Base-by-base conservation (phyloP, 1,140 invertebrate species). In the Belonocnema kinseyi region DNA sequence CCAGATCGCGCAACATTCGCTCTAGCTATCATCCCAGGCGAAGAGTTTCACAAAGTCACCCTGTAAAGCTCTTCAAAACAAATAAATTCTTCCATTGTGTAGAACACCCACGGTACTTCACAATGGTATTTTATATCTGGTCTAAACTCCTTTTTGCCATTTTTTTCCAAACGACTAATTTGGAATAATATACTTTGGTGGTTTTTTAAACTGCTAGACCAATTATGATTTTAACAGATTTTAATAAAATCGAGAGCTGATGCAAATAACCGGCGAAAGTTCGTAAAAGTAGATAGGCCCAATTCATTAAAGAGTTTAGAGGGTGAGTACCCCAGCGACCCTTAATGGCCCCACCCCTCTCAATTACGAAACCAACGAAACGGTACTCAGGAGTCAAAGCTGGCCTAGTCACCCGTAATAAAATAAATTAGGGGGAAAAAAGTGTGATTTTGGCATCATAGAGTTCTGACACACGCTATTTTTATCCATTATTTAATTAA, bases 381-480 rank as follows among this genome's bases (percentile, higher is more conserved):
- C 53, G 51, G 12, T 17, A 54, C 16, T 51, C 6, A 40, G 26
- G 50, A 72, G 56, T 81, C 52, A 74, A 76, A 81, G 56, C 58
- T 70, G 77, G 77, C 71, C 56, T 53, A 58, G 19, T 74, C 50
- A 74, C 40, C n/a, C 19, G 51, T 73, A 78, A 83, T 83, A 70
- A 79, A 83, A 82, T 83, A 82, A 82, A 85, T 80, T 83, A 82
- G 72, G 21, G 21, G 70, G 74, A 72, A 81, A 84, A 84, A 80
- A 80, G 40, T 79, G 74, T 54, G 73, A 81, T 82, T 80, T 77
- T 76, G 58, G 75, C 72, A 33, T 33, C 50, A 61, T 76, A 74
- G 71, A 54, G 3, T 14, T 53, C 80, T 66, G 13, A 74, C 26
- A 21, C 40, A 40, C 51, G 72, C 58, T 7, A 16, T 10, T 66